Percentiles rank a stretch among this genome's conserved stretches.
Conservation (phyloP, 2,888 invertebrate species). For the Yponomeuta cagnagella region DNA sequence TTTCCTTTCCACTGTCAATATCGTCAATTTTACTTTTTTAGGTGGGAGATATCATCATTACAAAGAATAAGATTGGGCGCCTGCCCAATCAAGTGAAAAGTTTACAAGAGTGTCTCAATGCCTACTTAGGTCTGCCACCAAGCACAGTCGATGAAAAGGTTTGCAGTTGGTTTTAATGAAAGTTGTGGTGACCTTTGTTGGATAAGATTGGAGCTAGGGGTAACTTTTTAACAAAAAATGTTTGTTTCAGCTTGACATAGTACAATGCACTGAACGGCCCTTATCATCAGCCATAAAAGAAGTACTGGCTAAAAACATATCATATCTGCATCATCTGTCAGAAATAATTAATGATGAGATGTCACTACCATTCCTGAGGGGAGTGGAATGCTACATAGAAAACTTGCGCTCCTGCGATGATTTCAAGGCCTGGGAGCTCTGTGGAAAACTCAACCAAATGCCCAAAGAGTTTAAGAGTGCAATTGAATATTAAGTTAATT, state of each 20-base stretch:
- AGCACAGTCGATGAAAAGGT: conserved; percentile 59
- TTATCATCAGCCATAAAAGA: conserved; percentile 55
- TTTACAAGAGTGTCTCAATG: conserved; percentile 56
- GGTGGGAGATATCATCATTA: conserved; percentile 69
- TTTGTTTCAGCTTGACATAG: conserved; percentile 57
- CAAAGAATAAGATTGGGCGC: conserved; percentile 54
- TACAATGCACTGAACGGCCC: conserved; percentile 63
- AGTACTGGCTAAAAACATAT: conserved; percentile 58
- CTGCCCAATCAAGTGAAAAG: conserved; percentile 53
- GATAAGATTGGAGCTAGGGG: too few species aligned
- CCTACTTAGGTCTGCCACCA: conserved; percentile 58
- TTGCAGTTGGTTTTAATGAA: conserved; percentile 12
- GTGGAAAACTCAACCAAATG: conserved; percentile 57
- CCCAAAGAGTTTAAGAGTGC: conserved; percentile 67
- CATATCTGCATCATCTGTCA: conserved; percentile 60
- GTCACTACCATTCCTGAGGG: conserved; percentile 60
- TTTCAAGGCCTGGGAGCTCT: conserved; percentile 66
- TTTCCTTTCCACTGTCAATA: too few species aligned
- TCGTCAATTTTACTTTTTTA: conserved; percentile 23
- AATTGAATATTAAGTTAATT: conserved; percentile 56
- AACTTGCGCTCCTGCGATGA: conserved; percentile 61
- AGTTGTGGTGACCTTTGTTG: too few species aligned
- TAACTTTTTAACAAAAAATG: background rate
- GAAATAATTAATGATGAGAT: conserved; percentile 65
- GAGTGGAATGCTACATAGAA: conserved; percentile 62